These are phyloP conservation scores for Meghimatium bilineatum DNA, from an alignment of 2,888 invertebrate species.

Conservation along the genomic window DNA sequence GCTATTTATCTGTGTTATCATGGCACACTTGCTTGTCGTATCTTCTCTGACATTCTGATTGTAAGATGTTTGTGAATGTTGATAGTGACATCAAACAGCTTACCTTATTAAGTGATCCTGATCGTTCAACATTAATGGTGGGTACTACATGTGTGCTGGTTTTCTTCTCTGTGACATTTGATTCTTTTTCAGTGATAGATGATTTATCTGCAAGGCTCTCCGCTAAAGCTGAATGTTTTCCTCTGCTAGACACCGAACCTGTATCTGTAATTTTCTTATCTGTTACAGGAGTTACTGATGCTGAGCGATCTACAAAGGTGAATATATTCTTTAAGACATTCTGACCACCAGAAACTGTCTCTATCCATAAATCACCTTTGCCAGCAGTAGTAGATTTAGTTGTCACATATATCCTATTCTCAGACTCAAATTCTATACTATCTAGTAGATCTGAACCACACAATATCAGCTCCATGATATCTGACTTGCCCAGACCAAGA, in stretches of 20 bases:
- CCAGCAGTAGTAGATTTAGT: conserved; percentile 70
- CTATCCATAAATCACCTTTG: conserved; percentile 70
- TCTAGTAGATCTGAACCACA: conserved; percentile 73
- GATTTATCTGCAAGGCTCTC: conserved; percentile 37
- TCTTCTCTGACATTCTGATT: too few species aligned
- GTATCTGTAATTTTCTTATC: conserved; percentile 46
- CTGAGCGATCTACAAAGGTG: conserved; percentile 60
- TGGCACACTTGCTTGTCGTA: too few species aligned
- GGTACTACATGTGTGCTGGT: background rate
- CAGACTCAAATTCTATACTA: conserved; percentile 71
- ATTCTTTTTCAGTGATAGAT: conserved; percentile 27
- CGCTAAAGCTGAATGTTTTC: conserved; percentile 39
- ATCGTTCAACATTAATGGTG: conserved; percentile 29
- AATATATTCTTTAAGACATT: conserved; percentile 65
- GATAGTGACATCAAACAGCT: background rate
- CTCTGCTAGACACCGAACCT: conserved; percentile 28
- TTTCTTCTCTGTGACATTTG: background rate
- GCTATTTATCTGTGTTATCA: too few species aligned
- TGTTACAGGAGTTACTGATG: conserved; percentile 39
- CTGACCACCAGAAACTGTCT: conserved; percentile 73
- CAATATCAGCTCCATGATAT: conserved; percentile 70
- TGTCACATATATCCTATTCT: conserved; percentile 65
- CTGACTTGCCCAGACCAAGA: conserved; percentile 71
- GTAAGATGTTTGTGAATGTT: too few species aligned
- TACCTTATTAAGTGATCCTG: conserved; percentile 41